Evolutionary conservation across 1,140 invertebrate species (phyloP), one percentile per base, ranked within the genome.

Genomic region (Cheumatopsyche charites): DNA sequence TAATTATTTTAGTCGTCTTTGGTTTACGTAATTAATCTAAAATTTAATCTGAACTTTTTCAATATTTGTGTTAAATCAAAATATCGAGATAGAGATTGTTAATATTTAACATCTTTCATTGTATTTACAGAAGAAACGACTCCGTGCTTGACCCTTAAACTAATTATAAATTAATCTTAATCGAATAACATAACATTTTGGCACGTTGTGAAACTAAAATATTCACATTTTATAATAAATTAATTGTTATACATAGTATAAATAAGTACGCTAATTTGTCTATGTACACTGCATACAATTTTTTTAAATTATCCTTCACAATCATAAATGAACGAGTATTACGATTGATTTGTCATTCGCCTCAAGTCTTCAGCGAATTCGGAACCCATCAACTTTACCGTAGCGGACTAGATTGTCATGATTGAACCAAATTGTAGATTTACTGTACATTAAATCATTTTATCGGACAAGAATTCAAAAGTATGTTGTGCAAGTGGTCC

Each of bases 391-490:
- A n/a, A n/a, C n/a, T n/a, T n/a, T n/a, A n/a, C n/a, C n/a, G n/a
- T n/a, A n/a, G n/a, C n/a, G 19, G 47, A 17, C 15, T 52, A 52
- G 47, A 52, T 52, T 17, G 3, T 36, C 3, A 9, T 9, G 29
- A 4, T 36, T 36, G 3, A 36, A 36, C 9, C 3, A 4, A 36
- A 36, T 4, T 36, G 29, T 13, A 47, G 13, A 47, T 47, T 47
- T 3, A 7, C 13, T 47, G 4, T 13, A 4, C 15, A 47, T 47
- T 47, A 12, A 13, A 67, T 23, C 23, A 77, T 58, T 75, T 82
- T 68, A 88, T 81, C 13, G 92, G 92, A 82, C 94, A 97, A 19
- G 94, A 94, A 84, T 92, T 92, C 9, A 96, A 84, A 43, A 93
- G 86, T 70, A 96, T 90, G 81, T 94, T 93, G 73, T 93, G 90